Conservation (phyloP, 2,888 invertebrate genomes). For the Geotrupes spiniger region DNA sequence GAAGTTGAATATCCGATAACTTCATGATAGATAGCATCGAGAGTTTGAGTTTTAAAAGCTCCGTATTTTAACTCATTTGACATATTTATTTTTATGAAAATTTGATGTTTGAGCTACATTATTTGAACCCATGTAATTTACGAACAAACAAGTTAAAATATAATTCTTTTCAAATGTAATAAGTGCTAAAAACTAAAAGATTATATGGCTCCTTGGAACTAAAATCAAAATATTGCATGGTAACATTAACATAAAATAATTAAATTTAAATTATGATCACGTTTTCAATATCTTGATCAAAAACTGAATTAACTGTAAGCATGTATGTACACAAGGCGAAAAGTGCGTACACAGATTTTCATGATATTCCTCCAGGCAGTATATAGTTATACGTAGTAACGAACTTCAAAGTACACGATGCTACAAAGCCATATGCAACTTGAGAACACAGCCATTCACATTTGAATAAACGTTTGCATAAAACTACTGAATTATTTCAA, state of each 20-base stretch:
- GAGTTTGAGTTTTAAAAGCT: background rate
- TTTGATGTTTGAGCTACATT: no score
- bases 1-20: slow-evolving; percentile 6
- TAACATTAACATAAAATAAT: no score
- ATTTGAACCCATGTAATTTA: no score
- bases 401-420: slow-evolving; percentile 15
- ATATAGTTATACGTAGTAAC: slow-evolving; percentile 10
- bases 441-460: background rate
- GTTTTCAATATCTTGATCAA: background rate
- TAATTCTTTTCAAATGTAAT: no score
- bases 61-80: no score
- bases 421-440: slow-evolving; percentile 11
- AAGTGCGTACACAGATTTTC: slow-evolving; percentile 1
- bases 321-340: background rate
- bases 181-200: no score
- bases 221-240: no score
- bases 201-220: no score
- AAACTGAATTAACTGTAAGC: slow-evolving; percentile 2
- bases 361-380: slow-evolving; percentile 5
- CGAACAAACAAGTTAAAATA: no score
- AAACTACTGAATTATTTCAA: no score
- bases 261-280: no score
- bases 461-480: slow-evolving; percentile 2
- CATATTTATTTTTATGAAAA: no score
- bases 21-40: slow-evolving; percentile 6